Conservation (phyloP, 2,113 vertebrate species). For the Ceyx cyanopectus region DNA sequence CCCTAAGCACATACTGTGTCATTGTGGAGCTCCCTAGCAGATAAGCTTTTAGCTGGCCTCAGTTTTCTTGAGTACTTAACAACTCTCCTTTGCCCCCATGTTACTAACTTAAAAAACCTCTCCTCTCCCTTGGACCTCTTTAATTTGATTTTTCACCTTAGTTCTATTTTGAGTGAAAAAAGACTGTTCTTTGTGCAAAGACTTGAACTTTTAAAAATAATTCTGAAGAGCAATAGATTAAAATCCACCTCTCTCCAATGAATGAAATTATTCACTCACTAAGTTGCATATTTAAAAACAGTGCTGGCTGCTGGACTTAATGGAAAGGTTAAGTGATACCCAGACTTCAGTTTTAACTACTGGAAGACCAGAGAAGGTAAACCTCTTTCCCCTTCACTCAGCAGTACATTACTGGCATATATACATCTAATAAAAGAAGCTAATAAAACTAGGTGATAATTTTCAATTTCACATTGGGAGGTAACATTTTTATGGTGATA, state of each 20-base stretch:
- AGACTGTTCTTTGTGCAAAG: not conserved
- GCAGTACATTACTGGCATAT: accelerated
- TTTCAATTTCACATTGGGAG: not conserved
- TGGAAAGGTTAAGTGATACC: not conserved
- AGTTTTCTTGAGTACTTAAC: not conserved
- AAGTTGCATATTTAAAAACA: not conserved
- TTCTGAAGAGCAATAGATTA: not conserved
- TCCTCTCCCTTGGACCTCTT: not conserved
- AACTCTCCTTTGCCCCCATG: not conserved
- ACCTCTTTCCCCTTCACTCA: not conserved
- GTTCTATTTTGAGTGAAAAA: not conserved
- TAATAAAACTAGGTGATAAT: not conserved
- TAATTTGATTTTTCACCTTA: not conserved
- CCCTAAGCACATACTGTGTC: not conserved
- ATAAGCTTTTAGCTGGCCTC: not conserved
- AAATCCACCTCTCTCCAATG: not conserved
- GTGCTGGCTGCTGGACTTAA: not conserved
- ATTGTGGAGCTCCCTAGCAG: not conserved
- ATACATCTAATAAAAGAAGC: not conserved
- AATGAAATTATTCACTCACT: not conserved
- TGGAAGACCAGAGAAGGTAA: not conserved
- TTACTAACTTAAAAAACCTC: not conserved
- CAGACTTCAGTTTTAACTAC: not conserved
- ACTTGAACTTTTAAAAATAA: not conserved
- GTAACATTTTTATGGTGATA: not conserved